Evolutionary conservation across 2,113 vertebrate species (phyloP).

Genomic region (Oncorhynchus gorbuscha): DNA sequence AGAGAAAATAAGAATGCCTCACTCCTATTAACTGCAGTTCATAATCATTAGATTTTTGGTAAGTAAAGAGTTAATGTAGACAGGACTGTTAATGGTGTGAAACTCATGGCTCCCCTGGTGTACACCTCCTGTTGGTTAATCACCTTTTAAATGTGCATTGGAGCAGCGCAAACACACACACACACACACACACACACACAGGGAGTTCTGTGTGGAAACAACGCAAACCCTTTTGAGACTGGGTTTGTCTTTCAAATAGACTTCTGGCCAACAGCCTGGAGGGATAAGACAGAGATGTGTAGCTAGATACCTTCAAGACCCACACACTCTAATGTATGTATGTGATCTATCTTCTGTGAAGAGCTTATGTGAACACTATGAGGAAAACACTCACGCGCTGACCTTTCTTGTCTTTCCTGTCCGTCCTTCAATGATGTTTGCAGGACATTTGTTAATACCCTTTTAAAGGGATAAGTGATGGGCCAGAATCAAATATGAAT

Average conservation of each 20-base stretch:
- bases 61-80: slow-evolving; percentile 56
- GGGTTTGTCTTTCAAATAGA: slow-evolving; percentile 57
- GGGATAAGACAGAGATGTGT: slow-evolving; percentile 29
- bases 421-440: slow-evolving; percentile 20
- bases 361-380: background rate
- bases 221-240: slow-evolving; percentile 79
- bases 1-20: slow-evolving; percentile 23
- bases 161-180: slow-evolving; percentile 61
- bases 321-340: background rate
- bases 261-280: slow-evolving; percentile 21
- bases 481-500: slow-evolving; percentile 49
- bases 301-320: slow-evolving; percentile 39
- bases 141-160: slow-evolving; percentile 78
- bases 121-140: slow-evolving; percentile 78
- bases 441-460: slow-evolving; percentile 43
- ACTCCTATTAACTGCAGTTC: slow-evolving; percentile 31
- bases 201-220: slow-evolving; percentile 68
- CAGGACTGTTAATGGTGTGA: slow-evolving; percentile 56
- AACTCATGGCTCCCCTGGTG: slow-evolving; percentile 69
- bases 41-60: slow-evolving; percentile 46
- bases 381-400: slow-evolving; percentile 7
- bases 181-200: slow-evolving; percentile 18
- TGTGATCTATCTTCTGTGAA: slow-evolving; percentile 7
- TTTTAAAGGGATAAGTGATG: slow-evolving; percentile 58
- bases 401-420: slow-evolving; percentile 26